Evolutionary conservation across 2,888 invertebrate species (phyloP), one percentile per base, ranked within the genome.

Genomic region (Lampropteryx suffumata): DNA sequence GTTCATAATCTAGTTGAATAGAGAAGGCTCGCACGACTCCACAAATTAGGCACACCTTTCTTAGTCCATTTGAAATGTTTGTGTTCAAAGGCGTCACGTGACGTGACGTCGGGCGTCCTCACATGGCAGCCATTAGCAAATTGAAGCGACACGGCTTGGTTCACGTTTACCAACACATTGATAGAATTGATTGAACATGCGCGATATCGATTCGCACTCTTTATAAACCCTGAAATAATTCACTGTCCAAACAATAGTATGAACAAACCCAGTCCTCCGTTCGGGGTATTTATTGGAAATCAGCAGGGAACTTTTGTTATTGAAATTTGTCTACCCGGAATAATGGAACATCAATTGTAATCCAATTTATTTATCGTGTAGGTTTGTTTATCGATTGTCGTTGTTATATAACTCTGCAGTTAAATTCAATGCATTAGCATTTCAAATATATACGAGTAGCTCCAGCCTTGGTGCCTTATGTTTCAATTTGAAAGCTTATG

Each of bases 111-210:
- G 37, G 66, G 53, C 59, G 68, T 65, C 57, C 61, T 71, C 70
- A 69, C 64, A 62, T 58, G 33, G 73, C 81, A 77, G 69, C 79
- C 79, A 80, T 84, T 80, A 81, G 73, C 71, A 82, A 79, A 84
- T 82, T 80, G 77, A 62, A 69, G 62, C 62, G 78, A 78, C 77
- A 62, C 69, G 44, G 46, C 56, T 51, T 60, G 44, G 55, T 59
- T 56, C 49, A 59, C 43, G 57, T 57, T 50, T 49, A 42, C 46
- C 39, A 54, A 57, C 59, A 60, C 49, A 60, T 50, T 50, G 53
- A 50, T 47, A 55, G 58, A 60, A 61, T 52, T 50, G 61, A 54
- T 65, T 59, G 52, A 60, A 64, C 66, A 61, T 54, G 48, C 50
- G 53, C 54, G 54, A 52, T 59, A 64, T 60, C 50, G 55, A 59